A percentile compares a stretch with the other conserved stretches of the same genome.
Evolutionary conservation across 1,140 invertebrate species (phyloP).

Genomic region (Goniozus legneri): DNA sequence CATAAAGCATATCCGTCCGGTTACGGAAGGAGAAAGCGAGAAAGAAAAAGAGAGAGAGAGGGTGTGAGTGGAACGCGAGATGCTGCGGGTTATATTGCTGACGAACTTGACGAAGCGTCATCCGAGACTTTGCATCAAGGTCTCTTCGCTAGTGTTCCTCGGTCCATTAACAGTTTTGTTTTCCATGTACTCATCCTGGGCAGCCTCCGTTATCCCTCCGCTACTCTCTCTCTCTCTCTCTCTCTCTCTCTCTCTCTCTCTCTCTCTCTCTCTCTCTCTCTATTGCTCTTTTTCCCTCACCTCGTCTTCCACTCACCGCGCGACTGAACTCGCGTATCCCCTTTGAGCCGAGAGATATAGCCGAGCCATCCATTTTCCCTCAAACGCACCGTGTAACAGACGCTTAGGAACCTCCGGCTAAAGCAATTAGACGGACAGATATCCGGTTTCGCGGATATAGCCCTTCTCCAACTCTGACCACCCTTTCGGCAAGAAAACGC

Average conservation of each 20-base stretch:
- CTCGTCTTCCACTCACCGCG: no score
- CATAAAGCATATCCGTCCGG: no score
- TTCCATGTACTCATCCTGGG: constrained; percentile 5
- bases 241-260: constrained; percentile 2
- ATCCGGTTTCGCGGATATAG: constrained; percentile 30
- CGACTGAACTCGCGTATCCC: constrained; percentile 5
- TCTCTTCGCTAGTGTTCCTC: neutral
- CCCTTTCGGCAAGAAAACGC: constrained; percentile 8
- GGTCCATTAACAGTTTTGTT: constrained; percentile 24
- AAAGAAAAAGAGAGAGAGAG: no score
- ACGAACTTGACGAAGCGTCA: constrained; percentile 4
- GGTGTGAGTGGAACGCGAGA: no score
- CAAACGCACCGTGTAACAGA: constrained; percentile 17
- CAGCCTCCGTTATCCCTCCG: neutral
- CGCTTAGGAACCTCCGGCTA: constrained; percentile 13
- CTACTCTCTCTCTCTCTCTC: constrained; percentile 6
- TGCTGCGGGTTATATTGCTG: neutral
- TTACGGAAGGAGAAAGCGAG: no score
- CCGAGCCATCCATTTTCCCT: constrained; percentile 22
- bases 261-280: neutral
- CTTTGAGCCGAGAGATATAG: constrained; percentile 4
- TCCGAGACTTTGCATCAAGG: constrained; percentile 4
- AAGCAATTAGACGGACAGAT: constrained; percentile 32
- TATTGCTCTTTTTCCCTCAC: constrained; percentile 11
- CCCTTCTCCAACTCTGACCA: no score